A percentile compares a stretch with the other conserved stretches of the same genome.
phyloP scores from a whole-genome alignment of 2,113 vertebrate genomes.

The Upupa epops region DNA sequence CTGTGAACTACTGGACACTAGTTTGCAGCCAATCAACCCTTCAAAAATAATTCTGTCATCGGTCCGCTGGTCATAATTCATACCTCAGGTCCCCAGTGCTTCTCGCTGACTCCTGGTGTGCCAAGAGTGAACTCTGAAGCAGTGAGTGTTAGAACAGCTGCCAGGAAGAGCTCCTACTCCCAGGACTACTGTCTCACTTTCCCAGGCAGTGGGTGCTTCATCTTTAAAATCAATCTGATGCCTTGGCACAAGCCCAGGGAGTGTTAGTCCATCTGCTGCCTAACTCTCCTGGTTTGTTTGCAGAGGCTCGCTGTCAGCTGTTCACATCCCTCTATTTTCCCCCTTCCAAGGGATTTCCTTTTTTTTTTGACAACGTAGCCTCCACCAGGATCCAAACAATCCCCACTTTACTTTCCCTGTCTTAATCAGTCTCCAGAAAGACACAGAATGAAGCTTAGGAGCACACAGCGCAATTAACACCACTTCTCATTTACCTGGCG shows the following conservation, averaged over 20 bases:
- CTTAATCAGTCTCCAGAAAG: conserved; percentile 46
- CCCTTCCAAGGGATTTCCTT: conserved; percentile 25
- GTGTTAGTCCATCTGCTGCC: conserved; percentile 60
- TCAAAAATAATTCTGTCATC: neutral
- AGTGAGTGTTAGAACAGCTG: conserved; percentile 58
- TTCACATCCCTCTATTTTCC: conserved; percentile 12
- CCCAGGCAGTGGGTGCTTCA: conserved; percentile 61
- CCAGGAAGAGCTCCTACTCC: conserved; percentile 45
- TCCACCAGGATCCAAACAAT: conserved; percentile 32
- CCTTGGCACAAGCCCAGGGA: conserved; percentile 53
- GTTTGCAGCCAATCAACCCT: neutral
- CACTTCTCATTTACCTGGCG: neutral
- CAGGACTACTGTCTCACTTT: conserved; percentile 54
- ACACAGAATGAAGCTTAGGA: conserved; percentile 32
- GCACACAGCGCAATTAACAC: neutral
- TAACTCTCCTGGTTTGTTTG: conserved; percentile 35
- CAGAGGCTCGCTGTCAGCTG: conserved; percentile 60
- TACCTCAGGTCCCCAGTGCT: neutral
- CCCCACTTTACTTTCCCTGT: conserved; percentile 30
- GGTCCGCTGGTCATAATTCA: neutral
- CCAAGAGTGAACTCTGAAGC: neutral
- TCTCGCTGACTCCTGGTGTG: conserved; percentile 15
- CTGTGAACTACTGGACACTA: neutral
- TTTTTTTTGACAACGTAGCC: neutral
- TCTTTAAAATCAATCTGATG: conserved; percentile 66